Base-by-base conservation (phyloP, 2,888 invertebrate genomes). In the Cerceris ruficornis region DNA sequence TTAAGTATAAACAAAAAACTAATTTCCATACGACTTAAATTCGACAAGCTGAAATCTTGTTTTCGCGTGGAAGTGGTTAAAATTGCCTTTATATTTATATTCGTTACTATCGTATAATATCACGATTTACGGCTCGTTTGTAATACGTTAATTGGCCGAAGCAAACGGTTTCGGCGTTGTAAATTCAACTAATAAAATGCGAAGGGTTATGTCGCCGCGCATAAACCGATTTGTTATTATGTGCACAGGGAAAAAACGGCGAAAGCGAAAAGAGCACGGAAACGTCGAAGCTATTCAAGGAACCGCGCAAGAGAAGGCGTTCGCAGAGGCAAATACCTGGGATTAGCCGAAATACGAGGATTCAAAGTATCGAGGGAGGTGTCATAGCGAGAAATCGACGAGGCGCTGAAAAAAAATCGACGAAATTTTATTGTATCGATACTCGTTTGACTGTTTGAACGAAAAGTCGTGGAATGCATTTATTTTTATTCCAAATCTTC, bases 171-270 rank as follows among this genome's bases (percentile, higher is more conserved):
- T 7, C n/a, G 14, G 14, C n/a, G 7, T 6, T 46, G 41, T 60
- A 68, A 41, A n/a, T 17, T 14, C 67, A 54, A 79, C 74, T 84
- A 84, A 85, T 81, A 75, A 81, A 76, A 50, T 61, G 28, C 58
- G 64, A 72, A 80, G 75, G 81, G 82, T 86, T 84, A 80, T 84
- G 82, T 84, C 81, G 57, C 77, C 64, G 82, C 72, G 75, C 78
- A 85, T 86, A 87, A 88, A 86, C 82, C 81, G 84, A 79, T 86
- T 77, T 87, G 71, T 88, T 83, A 77, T 89, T 89, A 79, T 90
- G 58, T 87, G 82, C 86, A 80, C 85, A 91, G 92, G 91, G 72
- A 92, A 91, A 83, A 88, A 90, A 17, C 87, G 88, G 78, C 88
- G 90, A 81, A 91, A 91, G 76, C 87, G 89, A 71, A 89, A 87